Evolutionary conservation across 2,888 invertebrate species (phyloP), one percentile per base, ranked within the genome.

Genomic region (Schizotus pectinicornis): DNA sequence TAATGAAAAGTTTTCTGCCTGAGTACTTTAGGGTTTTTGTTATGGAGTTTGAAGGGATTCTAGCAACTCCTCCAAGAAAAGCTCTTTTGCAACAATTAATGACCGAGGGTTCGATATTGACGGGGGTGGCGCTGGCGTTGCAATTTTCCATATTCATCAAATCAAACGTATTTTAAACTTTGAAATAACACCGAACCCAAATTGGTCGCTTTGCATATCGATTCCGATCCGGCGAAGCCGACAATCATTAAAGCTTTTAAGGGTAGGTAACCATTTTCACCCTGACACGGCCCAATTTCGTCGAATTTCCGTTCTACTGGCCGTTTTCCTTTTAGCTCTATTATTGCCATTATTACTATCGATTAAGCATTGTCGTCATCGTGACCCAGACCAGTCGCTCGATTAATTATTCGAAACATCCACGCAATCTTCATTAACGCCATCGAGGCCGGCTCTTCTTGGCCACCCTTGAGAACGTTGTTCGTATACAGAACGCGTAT

Each of bases 331-430:
- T 42, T 42, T 42, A 5, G 30, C 22, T 30, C 42, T 42, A 31
- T n/a, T n/a, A n/a, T 9, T 30, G 7, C 30, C 30, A 11, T 42
- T 32, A 31, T 42, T 30, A 5, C 7, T 42, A 42, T 42, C 42
- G 42, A 42, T 42, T 42, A 42, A 42, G 42, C 42, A 14, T 31
- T 22, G 42, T 42, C 30, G 42, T 42, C 42, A 42, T 42, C 42
- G 42, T 42, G 42, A 42, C 42, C 42, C 22, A 42, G 42, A 42
- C 42, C 22, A 22, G 14, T 31, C 13, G 31, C 31, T 30, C 42
- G 42, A 42, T 42, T 42, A 31, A n/a, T 42, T 42, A 42, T 42
- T 30, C 42, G 12, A 32, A 42, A 42, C 42, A 42, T 31, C 14
- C 11, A 42, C 42, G 22, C 5, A 22, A 22, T 22, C 22, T 22